Base-by-base conservation (phyloP, 2,888 invertebrate species). In the Julus scanicus region DNA sequence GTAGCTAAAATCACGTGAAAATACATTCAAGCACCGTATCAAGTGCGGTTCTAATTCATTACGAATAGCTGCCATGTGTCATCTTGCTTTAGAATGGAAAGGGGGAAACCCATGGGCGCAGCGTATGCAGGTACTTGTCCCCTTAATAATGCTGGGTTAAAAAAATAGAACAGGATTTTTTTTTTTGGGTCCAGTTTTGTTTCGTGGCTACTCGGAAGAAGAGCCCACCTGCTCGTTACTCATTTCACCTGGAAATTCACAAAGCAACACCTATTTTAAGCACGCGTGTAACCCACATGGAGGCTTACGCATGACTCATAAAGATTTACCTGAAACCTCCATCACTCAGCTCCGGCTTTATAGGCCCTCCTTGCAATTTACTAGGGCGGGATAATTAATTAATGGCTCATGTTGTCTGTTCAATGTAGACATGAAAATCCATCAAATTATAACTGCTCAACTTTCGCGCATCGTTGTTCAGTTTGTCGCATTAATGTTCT, bases 181-280 rank as follows among this genome's bases (percentile, higher is more conserved):
- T 29, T 29, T 63, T 63, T 63, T 63, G 63, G n/a, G n/a, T 20
- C 5, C 63, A n/a, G 20, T 63, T 63, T n/a, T 63, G 63, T 20
- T 63, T 63, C 63, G 15, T 20, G n/a, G 63, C 63, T 20, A 63
- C 20, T 63, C 5, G 63, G 63, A 63, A 63, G 29, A 29, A 29
- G 63, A 63, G 63, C 63, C 63, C 63, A 63, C 63, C 63, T 63
- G 63, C 63, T 63, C 63, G n/a, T 63, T 63, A 63, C 63, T 63
- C 63, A 63, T 20, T 63, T 63, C 63, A 63, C 63, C 63, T 63
- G 63, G 63, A 63, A 63, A 63, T 63, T 63, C 63, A 63, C 63
- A 63, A 63, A 63, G 63, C 63, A 63, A 20, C 63, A 20, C 63
- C 63, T 63, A n/a, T 63, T 63, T 63, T 20, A 9, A 63, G 63